Percentiles rank a stretch among this genome's conserved stretches.
Evolutionary conservation across 2,888 invertebrate species (phyloP).

Genomic region (Meteorus cinctellus): DNA sequence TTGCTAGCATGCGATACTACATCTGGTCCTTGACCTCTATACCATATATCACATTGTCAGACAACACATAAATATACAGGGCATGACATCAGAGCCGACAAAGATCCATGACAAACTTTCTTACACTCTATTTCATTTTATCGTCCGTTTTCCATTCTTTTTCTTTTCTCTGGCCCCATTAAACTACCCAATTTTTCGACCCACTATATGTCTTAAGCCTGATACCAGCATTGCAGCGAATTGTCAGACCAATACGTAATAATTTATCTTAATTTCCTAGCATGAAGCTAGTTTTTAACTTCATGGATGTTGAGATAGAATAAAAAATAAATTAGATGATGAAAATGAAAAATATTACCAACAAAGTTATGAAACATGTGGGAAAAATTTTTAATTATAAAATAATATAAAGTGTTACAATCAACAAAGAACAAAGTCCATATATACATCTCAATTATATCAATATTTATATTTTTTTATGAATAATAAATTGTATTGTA

Average conservation of each 20-base stretch:
- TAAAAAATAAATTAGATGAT: neutral
- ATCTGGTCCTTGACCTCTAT: constrained; percentile 40
- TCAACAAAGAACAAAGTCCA: neutral
- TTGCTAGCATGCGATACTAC: constrained; percentile 30
- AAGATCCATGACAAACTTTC: constrained; percentile 13
- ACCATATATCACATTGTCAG: constrained; percentile 4
- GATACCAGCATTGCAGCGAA: neutral
- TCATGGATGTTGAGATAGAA: neutral
- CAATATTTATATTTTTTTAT: neutral
- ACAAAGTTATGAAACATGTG: neutral
- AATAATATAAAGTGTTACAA: neutral
- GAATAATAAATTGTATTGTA: neutral
- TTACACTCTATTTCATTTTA: constrained; percentile 2
- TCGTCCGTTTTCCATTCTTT: neutral
- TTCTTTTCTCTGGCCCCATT: neutral
- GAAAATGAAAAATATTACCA: neutral
- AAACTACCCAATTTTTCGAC: neutral
- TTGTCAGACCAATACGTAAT: neutral
- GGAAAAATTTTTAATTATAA: neutral
- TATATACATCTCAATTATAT: neutral
- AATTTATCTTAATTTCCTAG: neutral
- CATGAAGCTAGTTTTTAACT: neutral
- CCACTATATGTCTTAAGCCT: neutral
- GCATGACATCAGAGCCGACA: constrained; percentile 13
- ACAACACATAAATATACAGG: constrained; percentile 15